Base-by-base conservation (phyloP, 1,140 invertebrate species). In the Brachionus calyciflorus region DNA sequence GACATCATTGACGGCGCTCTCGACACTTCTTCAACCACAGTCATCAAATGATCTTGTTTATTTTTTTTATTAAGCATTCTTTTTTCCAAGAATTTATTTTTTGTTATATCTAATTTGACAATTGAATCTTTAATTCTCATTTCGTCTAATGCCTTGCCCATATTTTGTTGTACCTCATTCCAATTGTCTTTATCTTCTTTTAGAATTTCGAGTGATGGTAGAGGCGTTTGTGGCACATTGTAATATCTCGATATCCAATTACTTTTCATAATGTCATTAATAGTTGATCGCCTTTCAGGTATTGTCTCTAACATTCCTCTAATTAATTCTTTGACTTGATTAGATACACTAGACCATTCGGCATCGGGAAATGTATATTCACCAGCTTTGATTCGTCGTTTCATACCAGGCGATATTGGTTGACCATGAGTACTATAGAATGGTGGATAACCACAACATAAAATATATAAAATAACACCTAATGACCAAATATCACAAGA, bases 371-470 rank as follows among this genome's bases (percentile, higher is more conserved):
- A 99, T 80, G 95, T 93, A 83, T 96, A 99, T 82, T 98, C 93
- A 4, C 96, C 96, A 55, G 93, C 90, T 77, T 93, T 88, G 81
- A 98, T 98, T 69, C 95, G 88, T 84, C 92, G 95, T 84, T 98
- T 99, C 96, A 99, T 99, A n/a, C 96, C 96, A 0, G 96, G 95
- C 30, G 94, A 98, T 80, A 99, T 98, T 6, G 96, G 93, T 33
- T 94, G 86, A 0, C 96, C 96, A 81, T 96, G 92, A 84, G 96
- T 95, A 83, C 93, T 96, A 84, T 96, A 98, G 86, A 98, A 99
- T 21, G 96, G 96, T 26, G 96, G 96, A 85, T 96, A 98, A 4
- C 96, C 96, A 86, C 96, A 98, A 57, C 98, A 93, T 91, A 93
- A 86, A 82, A 98, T 98, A 83, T 98, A 98, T 93, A 96, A 97